Percentiles rank a stretch among this genome's conserved stretches.
phyloP scores from a whole-genome alignment of 2,113 vertebrate species.

The Podiceps cristatus region DNA sequence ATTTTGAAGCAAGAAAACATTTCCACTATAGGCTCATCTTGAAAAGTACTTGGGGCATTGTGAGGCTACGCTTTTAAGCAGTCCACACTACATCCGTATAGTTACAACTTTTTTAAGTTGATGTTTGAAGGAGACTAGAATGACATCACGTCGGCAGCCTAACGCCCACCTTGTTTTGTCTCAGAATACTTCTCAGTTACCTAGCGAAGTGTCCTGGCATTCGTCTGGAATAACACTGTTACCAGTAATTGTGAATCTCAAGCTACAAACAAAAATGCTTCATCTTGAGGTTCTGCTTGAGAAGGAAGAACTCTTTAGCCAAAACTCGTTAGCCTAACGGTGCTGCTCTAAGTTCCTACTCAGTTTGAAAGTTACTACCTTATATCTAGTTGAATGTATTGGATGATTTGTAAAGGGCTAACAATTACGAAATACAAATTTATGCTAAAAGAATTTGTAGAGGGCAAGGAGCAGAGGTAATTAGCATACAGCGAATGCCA shows the following conservation, averaged over 20 bases:
- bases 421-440: background rate
- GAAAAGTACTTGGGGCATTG: background rate
- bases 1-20: background rate
- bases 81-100: background rate
- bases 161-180: background rate
- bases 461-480: background rate
- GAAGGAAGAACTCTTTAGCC: background rate
- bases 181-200: background rate
- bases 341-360: slow-evolving; percentile 26
- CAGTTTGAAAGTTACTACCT: background rate
- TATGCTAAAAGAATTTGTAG: background rate
- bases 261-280: background rate
- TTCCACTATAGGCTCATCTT: background rate
- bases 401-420: slow-evolving; percentile 23
- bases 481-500: background rate
- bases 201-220: background rate
- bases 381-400: slow-evolving; percentile 2
- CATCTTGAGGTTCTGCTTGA: background rate
- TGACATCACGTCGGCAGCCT: background rate
- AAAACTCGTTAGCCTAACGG: background rate
- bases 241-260: background rate
- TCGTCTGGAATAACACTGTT: background rate
- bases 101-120: background rate
- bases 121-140: background rate
- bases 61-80: background rate